Percentiles rank a stretch among this genome's conserved stretches.
phyloP scores from a whole-genome alignment of 2,888 invertebrate genomes.

The Caenorhabditis imperialis region DNA sequence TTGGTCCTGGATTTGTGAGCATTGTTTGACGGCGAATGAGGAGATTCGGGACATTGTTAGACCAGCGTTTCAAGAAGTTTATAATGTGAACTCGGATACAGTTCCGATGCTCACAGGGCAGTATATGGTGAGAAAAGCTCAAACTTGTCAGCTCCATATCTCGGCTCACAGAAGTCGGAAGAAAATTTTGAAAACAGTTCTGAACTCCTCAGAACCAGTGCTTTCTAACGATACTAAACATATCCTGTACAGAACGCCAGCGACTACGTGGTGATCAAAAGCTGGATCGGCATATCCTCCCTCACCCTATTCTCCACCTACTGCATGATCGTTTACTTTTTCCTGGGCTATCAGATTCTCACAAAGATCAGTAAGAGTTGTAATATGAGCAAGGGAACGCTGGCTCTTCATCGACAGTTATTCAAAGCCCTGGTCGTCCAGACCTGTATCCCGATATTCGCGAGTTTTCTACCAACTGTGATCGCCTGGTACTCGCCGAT shows the following conservation, averaged over 20 bases:
- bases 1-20: slow-evolving; percentile 35
- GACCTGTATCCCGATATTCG: slow-evolving; percentile 42
- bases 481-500: slow-evolving; percentile 43
- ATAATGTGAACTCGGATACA: slow-evolving; percentile 13
- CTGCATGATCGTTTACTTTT: slow-evolving; percentile 36
- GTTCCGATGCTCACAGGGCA: slow-evolving; percentile 26
- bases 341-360: slow-evolving; percentile 29
- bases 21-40: slow-evolving; percentile 19
- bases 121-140: slow-evolving; percentile 25
- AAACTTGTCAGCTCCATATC: too few species aligned
- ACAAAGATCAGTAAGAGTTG: slow-evolving; percentile 24
- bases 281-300: slow-evolving; percentile 23
- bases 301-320: slow-evolving; percentile 28
- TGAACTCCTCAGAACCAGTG: too few species aligned
- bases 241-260: too few species aligned
- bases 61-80: slow-evolving; percentile 11
- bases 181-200: too few species aligned
- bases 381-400: slow-evolving; percentile 6
- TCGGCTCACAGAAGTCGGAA: too few species aligned
- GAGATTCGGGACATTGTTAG: slow-evolving; percentile 22
- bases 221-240: too few species aligned
- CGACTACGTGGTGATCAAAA: too few species aligned
- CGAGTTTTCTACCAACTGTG: slow-evolving; percentile 27
- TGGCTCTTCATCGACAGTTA: slow-evolving; percentile 19
- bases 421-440: slow-evolving; percentile 43